Percentiles rank a stretch among this genome's conserved stretches.
These are phyloP conservation scores for Lochmaea capreae DNA, from an alignment of 2,888 invertebrate species.

Conservation along the genomic window DNA sequence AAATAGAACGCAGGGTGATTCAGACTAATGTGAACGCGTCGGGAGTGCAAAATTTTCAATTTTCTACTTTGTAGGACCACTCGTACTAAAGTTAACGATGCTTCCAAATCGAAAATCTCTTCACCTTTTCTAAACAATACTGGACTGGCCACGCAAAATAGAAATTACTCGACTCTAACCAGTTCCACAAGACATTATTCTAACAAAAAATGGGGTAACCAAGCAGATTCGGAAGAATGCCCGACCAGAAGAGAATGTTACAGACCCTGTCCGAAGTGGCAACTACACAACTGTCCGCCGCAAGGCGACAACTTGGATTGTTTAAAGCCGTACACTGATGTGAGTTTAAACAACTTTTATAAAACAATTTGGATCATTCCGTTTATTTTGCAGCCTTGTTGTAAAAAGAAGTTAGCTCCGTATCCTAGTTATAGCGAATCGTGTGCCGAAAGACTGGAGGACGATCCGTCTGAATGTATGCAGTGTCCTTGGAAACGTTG, in stretches of 20 bases:
- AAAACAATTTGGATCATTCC: too few relatives aligned
- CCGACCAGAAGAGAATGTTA: slow-evolving; percentile 5
- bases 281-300: slow-evolving; percentile 9
- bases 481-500: slow-evolving; percentile 54
- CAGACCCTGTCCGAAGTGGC: slow-evolving; percentile 24
- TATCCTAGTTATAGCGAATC: slow-evolving; percentile 56
- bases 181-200: not conserved
- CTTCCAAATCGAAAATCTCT: not conserved
- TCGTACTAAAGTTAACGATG: not conserved
- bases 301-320: slow-evolving; percentile 15
- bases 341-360: not conserved
- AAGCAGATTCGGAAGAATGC: slow-evolving; percentile 7
- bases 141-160: not conserved
- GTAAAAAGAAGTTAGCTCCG: slow-evolving; percentile 52
- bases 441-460: slow-evolving; percentile 51
- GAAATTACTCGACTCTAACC: not conserved
- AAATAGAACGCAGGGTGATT: too few relatives aligned
- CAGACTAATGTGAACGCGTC: too few relatives aligned
- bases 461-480: slow-evolving; percentile 53
- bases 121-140: not conserved
- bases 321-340: slow-evolving; percentile 19
- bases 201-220: not conserved
- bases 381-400: slow-evolving; percentile 37
- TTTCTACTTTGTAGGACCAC: not conserved
- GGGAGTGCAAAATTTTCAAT: not conserved